Conservation (phyloP, 2,888 invertebrate species). For the Dascillus cervinus region DNA sequence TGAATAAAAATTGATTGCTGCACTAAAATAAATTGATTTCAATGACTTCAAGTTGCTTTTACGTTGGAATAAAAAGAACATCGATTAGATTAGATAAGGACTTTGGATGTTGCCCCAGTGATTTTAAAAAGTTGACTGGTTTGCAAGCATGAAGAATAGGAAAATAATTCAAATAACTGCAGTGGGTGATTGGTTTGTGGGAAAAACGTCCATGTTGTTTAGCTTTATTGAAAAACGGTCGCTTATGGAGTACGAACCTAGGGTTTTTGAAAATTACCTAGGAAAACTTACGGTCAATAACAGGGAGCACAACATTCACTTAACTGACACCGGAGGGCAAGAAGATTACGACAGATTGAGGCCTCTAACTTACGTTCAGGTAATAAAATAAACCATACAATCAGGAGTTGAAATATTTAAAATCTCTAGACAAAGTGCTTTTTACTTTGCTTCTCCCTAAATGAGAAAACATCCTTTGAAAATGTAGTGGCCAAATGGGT, state of each 20-base stretch:
- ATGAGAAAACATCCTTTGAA: slow-evolving; percentile 65
- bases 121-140: too few species aligned
- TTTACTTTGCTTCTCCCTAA: slow-evolving; percentile 71
- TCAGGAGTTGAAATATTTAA: too few species aligned
- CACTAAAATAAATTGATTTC: too few species aligned
- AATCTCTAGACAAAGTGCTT: slow-evolving; percentile 76
- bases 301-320: slow-evolving; percentile 63
- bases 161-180: slow-evolving; percentile 63
- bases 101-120: too few species aligned
- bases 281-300: slow-evolving; percentile 67
- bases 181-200: slow-evolving; percentile 86
- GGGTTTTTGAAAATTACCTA: slow-evolving; percentile 73
- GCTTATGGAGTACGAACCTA: slow-evolving; percentile 8
- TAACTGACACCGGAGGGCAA: slow-evolving; percentile 83
- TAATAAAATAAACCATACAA: too few species aligned
- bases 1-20: too few species aligned
- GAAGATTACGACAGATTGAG: slow-evolving; percentile 79
- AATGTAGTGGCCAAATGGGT: slow-evolving; percentile 77
- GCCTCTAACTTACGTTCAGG: slow-evolving; percentile 74
- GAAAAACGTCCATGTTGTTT: slow-evolving; percentile 78
- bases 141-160: too few species aligned
- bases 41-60: too few species aligned
- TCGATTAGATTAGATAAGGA: too few species aligned
- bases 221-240: slow-evolving; percentile 4
- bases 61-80: too few species aligned